phyloP scores from a whole-genome alignment of 1,140 invertebrate species.

The Heliconius congener region DNA sequence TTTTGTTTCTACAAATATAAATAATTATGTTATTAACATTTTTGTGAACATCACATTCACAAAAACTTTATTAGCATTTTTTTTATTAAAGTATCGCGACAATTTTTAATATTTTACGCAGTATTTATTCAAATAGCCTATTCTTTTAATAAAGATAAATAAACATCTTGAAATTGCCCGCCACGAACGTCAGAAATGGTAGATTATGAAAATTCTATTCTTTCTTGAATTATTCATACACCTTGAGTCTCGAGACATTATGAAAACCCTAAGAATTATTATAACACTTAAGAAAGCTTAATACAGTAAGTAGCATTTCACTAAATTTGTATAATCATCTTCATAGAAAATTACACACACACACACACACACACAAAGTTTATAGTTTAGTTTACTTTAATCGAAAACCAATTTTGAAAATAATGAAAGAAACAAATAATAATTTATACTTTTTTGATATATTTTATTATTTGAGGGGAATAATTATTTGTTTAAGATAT shows the following conservation, averaged over 20 bases:
- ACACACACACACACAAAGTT: not conserved
- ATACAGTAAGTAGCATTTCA: not conserved
- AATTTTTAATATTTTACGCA: not conserved
- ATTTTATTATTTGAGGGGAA: too few species aligned
- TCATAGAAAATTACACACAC: not conserved
- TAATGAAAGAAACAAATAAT: too few species aligned
- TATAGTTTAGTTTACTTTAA: not conserved
- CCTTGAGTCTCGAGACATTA: constrained; percentile 5
- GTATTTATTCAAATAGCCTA: not conserved
- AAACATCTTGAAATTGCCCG: constrained; percentile 12
- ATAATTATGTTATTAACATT: too few species aligned
- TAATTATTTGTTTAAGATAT: too few species aligned
- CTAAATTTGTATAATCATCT: not conserved
- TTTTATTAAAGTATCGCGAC: not conserved
- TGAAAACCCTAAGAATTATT: constrained; percentile 15
- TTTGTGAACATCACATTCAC: too few species aligned
- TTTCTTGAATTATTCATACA: constrained; percentile 16
- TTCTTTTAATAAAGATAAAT: constrained; percentile 11
- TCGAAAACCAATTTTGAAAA: not conserved
- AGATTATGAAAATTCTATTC: constrained; percentile 20
- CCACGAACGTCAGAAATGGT: constrained; percentile 1
- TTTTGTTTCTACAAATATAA: too few species aligned
- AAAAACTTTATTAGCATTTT: too few species aligned
- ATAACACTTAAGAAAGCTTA: constrained; percentile 11
- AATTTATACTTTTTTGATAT: too few species aligned